Evolutionary conservation across 2,888 invertebrate genomes (phyloP).

Genomic region (Stenchaetothrips biformis): DNA sequence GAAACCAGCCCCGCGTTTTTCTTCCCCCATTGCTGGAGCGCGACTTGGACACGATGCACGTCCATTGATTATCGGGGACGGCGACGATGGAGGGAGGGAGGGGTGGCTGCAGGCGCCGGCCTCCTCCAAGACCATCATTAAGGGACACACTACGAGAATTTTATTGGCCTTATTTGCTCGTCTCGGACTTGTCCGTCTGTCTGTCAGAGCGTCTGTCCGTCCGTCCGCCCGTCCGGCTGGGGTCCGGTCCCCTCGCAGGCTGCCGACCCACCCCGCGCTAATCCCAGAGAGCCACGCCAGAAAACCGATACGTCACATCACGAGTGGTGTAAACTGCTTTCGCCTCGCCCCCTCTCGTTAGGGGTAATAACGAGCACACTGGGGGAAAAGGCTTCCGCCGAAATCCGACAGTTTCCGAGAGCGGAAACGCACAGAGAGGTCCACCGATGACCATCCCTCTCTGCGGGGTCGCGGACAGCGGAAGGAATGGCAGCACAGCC

Average conservation of each 20-base stretch:
- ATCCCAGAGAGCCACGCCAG: not conserved
- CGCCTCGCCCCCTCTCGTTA: not conserved
- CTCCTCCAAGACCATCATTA: not conserved
- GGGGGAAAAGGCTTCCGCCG: no score
- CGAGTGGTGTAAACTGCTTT: not conserved
- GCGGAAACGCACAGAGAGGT: no score
- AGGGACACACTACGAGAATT: not conserved
- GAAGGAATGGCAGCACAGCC: no score
- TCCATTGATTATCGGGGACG: not conserved
- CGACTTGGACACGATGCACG: no score
- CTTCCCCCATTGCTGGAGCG: no score
- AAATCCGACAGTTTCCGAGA: no score
- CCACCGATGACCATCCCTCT: no score
- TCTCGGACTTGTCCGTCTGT: not conserved
- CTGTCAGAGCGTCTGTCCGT: not conserved
- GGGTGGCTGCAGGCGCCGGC: not conserved
- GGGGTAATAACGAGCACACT: no score
- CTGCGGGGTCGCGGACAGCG: no score
- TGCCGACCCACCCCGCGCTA: not conserved
- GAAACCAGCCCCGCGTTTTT: no score
- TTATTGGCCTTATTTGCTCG: slow-evolving; percentile 5
- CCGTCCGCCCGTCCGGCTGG: not conserved
- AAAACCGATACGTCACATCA: not conserved
- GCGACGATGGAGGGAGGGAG: not conserved
- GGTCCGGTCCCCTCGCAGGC: not conserved